Percentiles rank a stretch among this genome's conserved stretches.
Conservation (phyloP, 1,140 invertebrate genomes). For the Zaprionus inermis region DNA sequence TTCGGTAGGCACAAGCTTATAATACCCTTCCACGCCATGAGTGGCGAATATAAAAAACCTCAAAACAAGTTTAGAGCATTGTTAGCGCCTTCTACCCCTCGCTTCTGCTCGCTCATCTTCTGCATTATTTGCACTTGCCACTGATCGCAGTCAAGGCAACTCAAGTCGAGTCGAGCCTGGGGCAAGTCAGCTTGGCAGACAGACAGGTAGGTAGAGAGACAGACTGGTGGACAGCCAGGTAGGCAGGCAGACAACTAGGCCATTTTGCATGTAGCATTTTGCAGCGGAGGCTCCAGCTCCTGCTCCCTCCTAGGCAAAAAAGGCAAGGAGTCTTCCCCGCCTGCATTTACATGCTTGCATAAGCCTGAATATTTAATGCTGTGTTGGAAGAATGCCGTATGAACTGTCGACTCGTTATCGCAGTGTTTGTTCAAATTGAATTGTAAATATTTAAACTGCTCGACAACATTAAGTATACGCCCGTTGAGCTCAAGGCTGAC, state of each 20-base stretch:
- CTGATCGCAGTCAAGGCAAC: slow-evolving; percentile 50
- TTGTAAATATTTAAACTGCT: slow-evolving; percentile 73
- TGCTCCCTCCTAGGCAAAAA: too few relatives aligned
- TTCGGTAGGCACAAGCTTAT: too few relatives aligned
- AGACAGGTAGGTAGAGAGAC: background rate
- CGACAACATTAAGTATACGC: slow-evolving; percentile 13
- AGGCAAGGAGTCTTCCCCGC: background rate
- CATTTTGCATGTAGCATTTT: slow-evolving; percentile 60
- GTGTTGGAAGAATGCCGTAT: slow-evolving; percentile 12
- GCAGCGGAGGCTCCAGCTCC: too few relatives aligned
- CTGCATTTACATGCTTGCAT: slow-evolving; percentile 79
- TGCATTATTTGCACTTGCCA: background rate
- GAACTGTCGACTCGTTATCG: slow-evolving; percentile 71
- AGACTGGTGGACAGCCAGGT: background rate
- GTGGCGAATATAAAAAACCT: background rate
- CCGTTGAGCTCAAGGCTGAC: slow-evolving; percentile 5
- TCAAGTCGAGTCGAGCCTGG: slow-evolving; percentile 53
- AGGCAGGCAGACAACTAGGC: slow-evolving; percentile 58
- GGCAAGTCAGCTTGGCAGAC: slow-evolving; percentile 46
- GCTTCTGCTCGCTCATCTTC: background rate
- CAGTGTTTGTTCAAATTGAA: slow-evolving; percentile 70
- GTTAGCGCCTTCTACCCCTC: background rate
- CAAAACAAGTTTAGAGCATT: background rate
- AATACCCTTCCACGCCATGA: too few relatives aligned
- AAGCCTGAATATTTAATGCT: slow-evolving; percentile 72